Conservation (phyloP, 2,797 vertebrate species). For the Anguilla megastoma region DNA sequence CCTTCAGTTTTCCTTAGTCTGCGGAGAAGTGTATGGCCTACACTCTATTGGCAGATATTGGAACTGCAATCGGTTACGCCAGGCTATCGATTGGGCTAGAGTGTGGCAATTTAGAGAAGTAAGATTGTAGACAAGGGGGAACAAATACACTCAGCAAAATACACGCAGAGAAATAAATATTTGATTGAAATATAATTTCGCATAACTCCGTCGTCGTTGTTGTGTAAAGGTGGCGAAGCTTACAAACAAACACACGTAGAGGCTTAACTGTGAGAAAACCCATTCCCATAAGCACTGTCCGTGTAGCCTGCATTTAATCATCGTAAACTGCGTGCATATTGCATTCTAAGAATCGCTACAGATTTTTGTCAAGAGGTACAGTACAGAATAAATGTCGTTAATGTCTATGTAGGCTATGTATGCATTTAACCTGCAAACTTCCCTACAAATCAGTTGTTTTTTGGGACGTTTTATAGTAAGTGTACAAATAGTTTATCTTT, state of each 20-base stretch:
- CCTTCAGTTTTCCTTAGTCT: not conserved
- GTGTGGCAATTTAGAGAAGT: not conserved
- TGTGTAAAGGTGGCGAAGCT: not conserved
- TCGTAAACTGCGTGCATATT: too few species aligned
- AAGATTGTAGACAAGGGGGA: not conserved
- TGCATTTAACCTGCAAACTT: too few species aligned
- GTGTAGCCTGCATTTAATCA: not conserved
- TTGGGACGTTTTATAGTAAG: too few species aligned
- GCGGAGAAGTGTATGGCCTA: not conserved
- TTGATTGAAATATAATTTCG: not conserved
- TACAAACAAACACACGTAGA: not conserved
- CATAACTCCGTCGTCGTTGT: not conserved
- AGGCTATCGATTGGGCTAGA: not conserved
- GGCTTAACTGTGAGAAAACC: not conserved
- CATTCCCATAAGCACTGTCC: too few species aligned
- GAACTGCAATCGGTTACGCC: not conserved
- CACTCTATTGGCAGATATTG: constrained; percentile 21
- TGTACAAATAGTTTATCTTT: not conserved
- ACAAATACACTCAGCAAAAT: not conserved
- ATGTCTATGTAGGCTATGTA: not conserved
- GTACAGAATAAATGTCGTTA: not conserved
- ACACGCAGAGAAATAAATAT: not conserved
- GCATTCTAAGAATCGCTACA: not conserved
- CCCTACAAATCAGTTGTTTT: too few species aligned
- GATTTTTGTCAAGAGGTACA: not conserved